Evolutionary conservation across 2,888 invertebrate species (phyloP).

Genomic region (Pocota personata): DNA sequence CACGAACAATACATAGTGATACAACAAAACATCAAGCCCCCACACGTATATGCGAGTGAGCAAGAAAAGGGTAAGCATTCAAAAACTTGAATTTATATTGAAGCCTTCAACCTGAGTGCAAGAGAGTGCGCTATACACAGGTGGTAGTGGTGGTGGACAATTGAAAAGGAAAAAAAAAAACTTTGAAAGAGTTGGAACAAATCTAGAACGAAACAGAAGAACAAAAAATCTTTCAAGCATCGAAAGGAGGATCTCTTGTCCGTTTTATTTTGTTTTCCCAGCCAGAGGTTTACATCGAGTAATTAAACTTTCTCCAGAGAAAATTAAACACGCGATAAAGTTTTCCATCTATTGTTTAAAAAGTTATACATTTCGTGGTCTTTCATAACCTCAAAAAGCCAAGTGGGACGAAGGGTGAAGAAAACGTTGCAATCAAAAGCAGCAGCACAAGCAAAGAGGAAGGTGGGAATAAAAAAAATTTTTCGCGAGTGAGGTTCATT

Average conservation of each 20-base stretch:
- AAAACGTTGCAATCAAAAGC: slow-evolving; percentile 34
- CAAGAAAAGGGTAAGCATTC: slow-evolving; percentile 67
- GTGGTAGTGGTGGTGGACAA: slow-evolving; percentile 23
- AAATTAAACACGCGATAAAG: background rate
- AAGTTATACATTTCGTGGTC: slow-evolving; percentile 22
- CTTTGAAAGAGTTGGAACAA: slow-evolving; percentile 49
- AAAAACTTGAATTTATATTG: slow-evolving; percentile 38
- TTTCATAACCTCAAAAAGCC: slow-evolving; percentile 62
- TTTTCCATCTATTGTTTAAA: background rate
- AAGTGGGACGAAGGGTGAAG: slow-evolving; percentile 35
- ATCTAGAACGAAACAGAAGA: slow-evolving; percentile 37
- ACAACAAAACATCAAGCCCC: slow-evolving; percentile 64
- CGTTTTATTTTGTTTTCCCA: slow-evolving; percentile 38
- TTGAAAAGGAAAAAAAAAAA: slow-evolving; percentile 14
- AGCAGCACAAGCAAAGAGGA: background rate
- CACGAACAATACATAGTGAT: slow-evolving; percentile 37
- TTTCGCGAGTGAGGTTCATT: slow-evolving; percentile 39
- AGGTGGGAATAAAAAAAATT: slow-evolving; percentile 8
- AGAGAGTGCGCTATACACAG: slow-evolving; percentile 50
- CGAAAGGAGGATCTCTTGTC: slow-evolving; percentile 36
- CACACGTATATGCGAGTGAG: slow-evolving; percentile 46
- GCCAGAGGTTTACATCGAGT: background rate
- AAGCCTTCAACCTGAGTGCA: slow-evolving; percentile 34
- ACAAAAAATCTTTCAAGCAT: slow-evolving; percentile 15
- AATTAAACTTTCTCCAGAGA: background rate